Base-by-base conservation (phyloP, 1,140 invertebrate species). In the Drosophila orena region DNA sequence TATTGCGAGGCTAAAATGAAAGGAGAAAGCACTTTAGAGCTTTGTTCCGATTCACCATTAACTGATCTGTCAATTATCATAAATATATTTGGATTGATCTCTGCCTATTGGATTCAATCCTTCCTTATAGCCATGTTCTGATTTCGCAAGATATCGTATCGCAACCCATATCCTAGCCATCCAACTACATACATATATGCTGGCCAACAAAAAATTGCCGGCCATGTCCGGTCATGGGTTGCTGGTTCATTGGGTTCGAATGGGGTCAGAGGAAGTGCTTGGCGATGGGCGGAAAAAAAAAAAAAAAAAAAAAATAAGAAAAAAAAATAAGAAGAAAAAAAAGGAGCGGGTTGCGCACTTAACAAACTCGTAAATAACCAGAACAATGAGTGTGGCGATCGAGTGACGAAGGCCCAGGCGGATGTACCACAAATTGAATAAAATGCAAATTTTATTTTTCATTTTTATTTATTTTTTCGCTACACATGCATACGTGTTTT, bases 361-460 rank as follows among this genome's bases (percentile, higher is more conserved):
- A 88, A 79, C 83, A 79, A 69, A 88, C 84, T 86, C 83, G 83
- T 86, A 86, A 86, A 86, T 88, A 86, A 86, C 75, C 71, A 69
- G 83, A 72, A 85, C 81, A 85, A 83, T 84, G 76, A 79, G 57
- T 70, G 30, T 70, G 79, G 76, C 66, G 68, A 77, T 62, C 55
- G 38, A 52, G 46, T 37, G 59, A 66, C 58, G 43, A 46, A 64
- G 62, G 58, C 59, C 46, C 24, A 27, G 64, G 64, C 72, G 77
- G 65, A 85, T 85, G 77, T 50, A 46, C 46, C 61, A 64, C 70
- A 89, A 84, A 89, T 89, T 89, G 84, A 89, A 88, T 81, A 88
- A 88, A 89, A 89, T 89, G 79, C 85, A 89, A 88, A 88, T 88
- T 89, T 79, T 88, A 84, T 89, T 88, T 88, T 79, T 35, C 47